Evolutionary conservation across 2,888 invertebrate species (phyloP).

Genomic region (Ormyrus thymus): DNA sequence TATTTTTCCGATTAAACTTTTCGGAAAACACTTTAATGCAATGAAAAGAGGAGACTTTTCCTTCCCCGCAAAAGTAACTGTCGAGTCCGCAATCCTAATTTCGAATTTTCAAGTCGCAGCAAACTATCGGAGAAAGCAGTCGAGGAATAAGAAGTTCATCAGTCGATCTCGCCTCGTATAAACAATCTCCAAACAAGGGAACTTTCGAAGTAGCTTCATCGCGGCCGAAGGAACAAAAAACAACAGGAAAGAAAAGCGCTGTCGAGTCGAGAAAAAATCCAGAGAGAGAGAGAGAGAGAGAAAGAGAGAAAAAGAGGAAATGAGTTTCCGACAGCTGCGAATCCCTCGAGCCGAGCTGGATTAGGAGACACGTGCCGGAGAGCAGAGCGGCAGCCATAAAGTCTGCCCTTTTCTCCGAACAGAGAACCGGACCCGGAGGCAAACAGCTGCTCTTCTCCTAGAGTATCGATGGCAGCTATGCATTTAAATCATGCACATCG

Average conservation of each 20-base stretch:
- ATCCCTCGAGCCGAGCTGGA: conserved; percentile 27
- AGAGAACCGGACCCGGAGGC: neutral
- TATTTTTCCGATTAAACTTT: too few species aligned
- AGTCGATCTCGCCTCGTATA: neutral
- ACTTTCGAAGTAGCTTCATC: neutral
- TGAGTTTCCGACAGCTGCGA: conserved; percentile 34
- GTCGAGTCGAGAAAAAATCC: too few species aligned
- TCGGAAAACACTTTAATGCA: too few species aligned
- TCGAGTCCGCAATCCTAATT: too few species aligned
- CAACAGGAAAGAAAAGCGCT: too few species aligned
- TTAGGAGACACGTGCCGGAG: conserved; percentile 21
- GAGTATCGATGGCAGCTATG: too few species aligned
- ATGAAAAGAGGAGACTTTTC: too few species aligned
- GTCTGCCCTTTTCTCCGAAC: conserved; percentile 33
- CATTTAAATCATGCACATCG: too few species aligned
- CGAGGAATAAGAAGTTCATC: neutral
- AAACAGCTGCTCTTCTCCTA: conserved; percentile 18
- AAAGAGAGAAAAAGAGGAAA: conserved; percentile 21
- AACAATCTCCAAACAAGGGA: neutral
- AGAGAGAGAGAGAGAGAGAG: neutral
- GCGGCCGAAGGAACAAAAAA: too few species aligned
- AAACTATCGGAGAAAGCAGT: neutral
- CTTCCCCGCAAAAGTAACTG: too few species aligned
- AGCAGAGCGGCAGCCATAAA: neutral
- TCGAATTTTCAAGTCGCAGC: neutral